Conservation (phyloP, 2,797 vertebrate genomes). For the Acipenser ruthenus region DNA sequence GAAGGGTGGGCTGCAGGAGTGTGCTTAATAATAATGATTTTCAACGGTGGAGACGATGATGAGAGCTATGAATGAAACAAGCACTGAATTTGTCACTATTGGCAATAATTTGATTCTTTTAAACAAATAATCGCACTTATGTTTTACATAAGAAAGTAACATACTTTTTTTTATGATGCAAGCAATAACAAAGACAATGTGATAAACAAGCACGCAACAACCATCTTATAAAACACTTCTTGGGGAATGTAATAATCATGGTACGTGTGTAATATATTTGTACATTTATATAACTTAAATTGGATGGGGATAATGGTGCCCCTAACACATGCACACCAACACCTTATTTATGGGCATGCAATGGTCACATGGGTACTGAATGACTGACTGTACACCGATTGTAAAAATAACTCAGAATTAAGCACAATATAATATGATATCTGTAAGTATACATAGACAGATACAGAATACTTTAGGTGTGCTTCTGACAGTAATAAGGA, state of each 20-base stretch:
- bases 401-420: constrained; percentile 24
- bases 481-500: not conserved
- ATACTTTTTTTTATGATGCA: not conserved
- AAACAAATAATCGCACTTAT: too few relatives aligned
- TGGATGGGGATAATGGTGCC: constrained; percentile 1
- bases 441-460: constrained; percentile 31
- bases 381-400: constrained; percentile 30
- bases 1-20: too few relatives aligned
- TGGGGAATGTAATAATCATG: not conserved
- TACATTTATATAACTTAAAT: not conserved
- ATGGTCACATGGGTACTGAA: constrained; percentile 19
- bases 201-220: not conserved
- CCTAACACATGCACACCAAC: constrained; percentile 12
- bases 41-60: too few relatives aligned
- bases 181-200: constrained; percentile 5
- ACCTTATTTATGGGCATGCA: constrained; percentile 14
- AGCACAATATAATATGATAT: constrained; percentile 25
- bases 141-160: not conserved
- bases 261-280: not conserved
- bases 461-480: constrained; percentile 20
- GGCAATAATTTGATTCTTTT: too few relatives aligned
- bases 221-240: not conserved
- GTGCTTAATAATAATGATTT: too few relatives aligned
- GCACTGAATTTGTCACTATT: too few relatives aligned
- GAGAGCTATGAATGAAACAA: too few relatives aligned